Evolutionary conservation across 2,113 vertebrate species (phyloP).

Genomic region (Actinemys pallida): DNA sequence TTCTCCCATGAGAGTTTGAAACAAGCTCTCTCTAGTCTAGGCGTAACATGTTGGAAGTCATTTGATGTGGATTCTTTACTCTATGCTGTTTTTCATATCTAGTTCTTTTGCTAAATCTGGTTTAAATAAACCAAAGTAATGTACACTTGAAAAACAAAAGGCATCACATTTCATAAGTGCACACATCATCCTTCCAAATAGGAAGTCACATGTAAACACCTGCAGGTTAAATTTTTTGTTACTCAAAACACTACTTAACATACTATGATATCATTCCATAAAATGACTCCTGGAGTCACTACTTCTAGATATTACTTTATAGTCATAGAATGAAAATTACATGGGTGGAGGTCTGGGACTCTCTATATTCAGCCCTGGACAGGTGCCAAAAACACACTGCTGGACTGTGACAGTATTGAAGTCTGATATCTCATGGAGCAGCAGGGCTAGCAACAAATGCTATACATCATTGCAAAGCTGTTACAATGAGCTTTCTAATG

Average conservation of each 20-base stretch:
- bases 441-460: slow-evolving; percentile 9
- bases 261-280: neutral
- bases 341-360: neutral
- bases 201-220: rapidly evolving
- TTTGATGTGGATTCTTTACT: neutral
- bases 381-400: neutral
- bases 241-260: neutral
- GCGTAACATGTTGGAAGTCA: neutral
- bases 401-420: neutral
- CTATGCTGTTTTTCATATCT: neutral
- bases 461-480: rapidly evolving
- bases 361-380: neutral
- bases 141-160: neutral
- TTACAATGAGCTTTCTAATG: neutral
- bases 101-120: neutral
- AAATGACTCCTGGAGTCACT: neutral
- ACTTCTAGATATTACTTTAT: neutral
- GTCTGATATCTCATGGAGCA: neutral
- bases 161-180: neutral
- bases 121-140: neutral
- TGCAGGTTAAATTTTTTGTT: neutral
- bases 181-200: neutral
- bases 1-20: neutral
- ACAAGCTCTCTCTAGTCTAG: neutral
- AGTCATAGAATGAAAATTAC: neutral